Percentiles rank a stretch among this genome's conserved stretches.
phyloP scores from a whole-genome alignment of 2,888 invertebrate genomes.

The Tachina grossa region DNA sequence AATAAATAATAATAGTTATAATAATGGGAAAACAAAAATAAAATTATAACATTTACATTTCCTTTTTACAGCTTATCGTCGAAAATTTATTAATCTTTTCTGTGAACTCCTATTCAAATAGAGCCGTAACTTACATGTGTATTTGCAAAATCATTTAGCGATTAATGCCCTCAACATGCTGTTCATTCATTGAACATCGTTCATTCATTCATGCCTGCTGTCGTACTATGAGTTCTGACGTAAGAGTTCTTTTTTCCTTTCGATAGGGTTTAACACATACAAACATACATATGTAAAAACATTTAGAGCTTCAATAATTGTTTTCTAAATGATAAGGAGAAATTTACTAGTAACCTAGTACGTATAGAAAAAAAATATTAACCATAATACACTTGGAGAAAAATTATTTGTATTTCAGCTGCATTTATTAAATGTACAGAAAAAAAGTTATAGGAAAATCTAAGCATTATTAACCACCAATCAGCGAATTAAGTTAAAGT shows the following conservation, averaged over 20 bases:
- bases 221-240: slow-evolving; percentile 45
- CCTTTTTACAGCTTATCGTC: slow-evolving; percentile 58
- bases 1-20: neutral
- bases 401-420: no score
- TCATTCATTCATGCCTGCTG: slow-evolving; percentile 37
- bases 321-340: slow-evolving; percentile 45
- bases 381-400: no score
- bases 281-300: no score
- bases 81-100: slow-evolving; percentile 39
- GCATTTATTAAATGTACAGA: neutral
- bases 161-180: slow-evolving; percentile 39
- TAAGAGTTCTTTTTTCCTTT: slow-evolving; percentile 44
- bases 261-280: slow-evolving; percentile 25
- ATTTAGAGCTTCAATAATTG: neutral
- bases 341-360: slow-evolving; percentile 8
- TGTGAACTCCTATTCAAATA: slow-evolving; percentile 23
- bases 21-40: neutral
- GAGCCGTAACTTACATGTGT: slow-evolving; percentile 1
- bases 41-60: slow-evolving; percentile 45
- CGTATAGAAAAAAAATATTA: slow-evolving; percentile 7
- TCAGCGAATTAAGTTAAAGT: no score
- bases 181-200: slow-evolving; percentile 23
- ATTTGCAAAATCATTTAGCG: slow-evolving; percentile 41
- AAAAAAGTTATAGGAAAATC: neutral
- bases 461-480: no score